Base-by-base conservation (phyloP, 2,113 vertebrate genomes). In the Mesoclemmys tuberculata region DNA sequence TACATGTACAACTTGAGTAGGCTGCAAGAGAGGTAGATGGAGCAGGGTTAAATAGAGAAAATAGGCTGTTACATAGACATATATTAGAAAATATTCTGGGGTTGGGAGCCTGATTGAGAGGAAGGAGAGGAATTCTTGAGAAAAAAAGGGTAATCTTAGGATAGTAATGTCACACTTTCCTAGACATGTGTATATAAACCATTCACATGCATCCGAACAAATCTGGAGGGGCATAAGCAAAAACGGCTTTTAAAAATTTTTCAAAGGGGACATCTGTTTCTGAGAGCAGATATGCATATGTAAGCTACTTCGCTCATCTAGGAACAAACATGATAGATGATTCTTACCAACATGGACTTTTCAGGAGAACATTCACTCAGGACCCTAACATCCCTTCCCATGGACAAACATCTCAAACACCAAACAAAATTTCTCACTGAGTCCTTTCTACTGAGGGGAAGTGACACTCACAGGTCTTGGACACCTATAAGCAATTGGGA, bases 1-100 rank as follows among this genome's bases (percentile, higher is more conserved):
- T n/a, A 87, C 84, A 81, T 75, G 74, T 86, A 90, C 81, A 95
- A 94, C 90, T 79, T 35, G 3, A 90, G n/a, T 22, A 87, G 94
- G 95, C 35, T 48, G 82, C 58, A 85, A 12, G 55, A 7, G 52
- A 80, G 56, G 74, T 55, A 85, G 41, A 51, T 18, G 85, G 80
- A 64, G 55, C 90, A 58, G 48, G 91, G 87, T 31, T 90, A 58
- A 1, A 80, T 26, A 51, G 84, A 31, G 88, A 86, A 85, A 93
- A 79, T 16, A 95, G 14, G 78, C 80, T 64, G 87, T 22, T 80
- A 52, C 84, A 90, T 82, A 93, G 93, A 88, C 94, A 88, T 5
- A 6, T 71, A 85, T 0, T 55, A 80, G 87, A 80, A 49, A 94
- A 55, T 84, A 44, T 11, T 90, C 86, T 85, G 44, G 1, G 75